Evolutionary conservation across 1,140 invertebrate species (phyloP).

Genomic region (Panagrolaimus sp.): DNA sequence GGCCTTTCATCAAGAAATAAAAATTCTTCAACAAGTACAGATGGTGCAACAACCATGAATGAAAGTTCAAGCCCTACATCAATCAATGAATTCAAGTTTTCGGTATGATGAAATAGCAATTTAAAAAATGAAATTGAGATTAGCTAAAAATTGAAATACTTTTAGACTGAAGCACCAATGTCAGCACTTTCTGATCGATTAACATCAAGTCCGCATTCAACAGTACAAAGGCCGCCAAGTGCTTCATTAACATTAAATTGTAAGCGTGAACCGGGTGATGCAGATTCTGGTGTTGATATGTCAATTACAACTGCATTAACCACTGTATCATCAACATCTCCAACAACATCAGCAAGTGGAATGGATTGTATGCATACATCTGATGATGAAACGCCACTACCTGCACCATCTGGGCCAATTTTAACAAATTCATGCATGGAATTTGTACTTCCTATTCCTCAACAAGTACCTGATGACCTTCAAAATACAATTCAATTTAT

Average conservation of each 20-base stretch:
- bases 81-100: constrained; percentile 15
- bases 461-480: constrained; percentile 72
- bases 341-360: constrained; percentile 35
- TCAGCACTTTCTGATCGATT: constrained; percentile 11
- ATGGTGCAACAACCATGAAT: constrained; percentile 6
- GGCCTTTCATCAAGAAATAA: constrained; percentile 42
- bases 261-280: constrained; percentile 34
- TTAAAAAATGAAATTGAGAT: no score
- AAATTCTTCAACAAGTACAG: constrained; percentile 19
- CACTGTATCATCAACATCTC: constrained; percentile 5
- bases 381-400: neutral
- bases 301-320: constrained; percentile 29
- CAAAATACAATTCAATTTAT: constrained; percentile 74
- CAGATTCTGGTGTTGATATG: constrained; percentile 38
- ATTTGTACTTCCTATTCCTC: constrained; percentile 76
- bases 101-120: neutral
- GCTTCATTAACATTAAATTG: constrained; percentile 9
- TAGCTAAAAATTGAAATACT: no score
- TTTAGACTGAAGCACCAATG: neutral
- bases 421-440: constrained; percentile 58
- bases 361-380: constrained; percentile 24
- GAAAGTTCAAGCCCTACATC: constrained; percentile 3
- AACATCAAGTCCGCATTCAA: neutral
- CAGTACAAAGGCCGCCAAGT: constrained; percentile 5
- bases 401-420: constrained; percentile 38